Evolutionary conservation across 2,797 vertebrate species (phyloP).

Genomic region (Pteronotus mesoamericanus): DNA sequence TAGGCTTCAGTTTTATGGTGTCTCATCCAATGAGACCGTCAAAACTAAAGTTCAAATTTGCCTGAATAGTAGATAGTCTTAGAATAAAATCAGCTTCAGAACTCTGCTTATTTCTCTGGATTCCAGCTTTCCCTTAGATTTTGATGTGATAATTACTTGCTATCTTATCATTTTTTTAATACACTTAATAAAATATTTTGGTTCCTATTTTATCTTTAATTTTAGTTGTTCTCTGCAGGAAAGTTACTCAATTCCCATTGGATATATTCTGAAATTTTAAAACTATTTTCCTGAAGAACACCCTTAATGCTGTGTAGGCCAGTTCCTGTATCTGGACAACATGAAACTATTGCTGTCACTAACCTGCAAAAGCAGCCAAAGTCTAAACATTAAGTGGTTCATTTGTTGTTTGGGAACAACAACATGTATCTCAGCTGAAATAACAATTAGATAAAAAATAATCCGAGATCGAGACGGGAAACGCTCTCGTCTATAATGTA

Average conservation of each 20-base stretch:
- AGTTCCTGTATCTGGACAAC: neutral
- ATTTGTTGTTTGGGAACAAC: neutral
- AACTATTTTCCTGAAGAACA: neutral
- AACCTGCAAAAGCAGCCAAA: neutral
- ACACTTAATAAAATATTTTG: neutral
- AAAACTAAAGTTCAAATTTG: neutral
- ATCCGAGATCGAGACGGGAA: neutral
- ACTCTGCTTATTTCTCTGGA: neutral
- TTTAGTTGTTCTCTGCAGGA: neutral
- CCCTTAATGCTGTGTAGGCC: neutral
- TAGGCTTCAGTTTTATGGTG: constrained; percentile 10
- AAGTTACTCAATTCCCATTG: neutral
- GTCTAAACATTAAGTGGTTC: constrained; percentile 23
- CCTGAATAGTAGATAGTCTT: neutral
- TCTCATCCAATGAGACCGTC: neutral
- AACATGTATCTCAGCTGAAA: neutral
- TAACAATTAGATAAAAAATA: constrained; percentile 8
- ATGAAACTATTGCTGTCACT: neutral
- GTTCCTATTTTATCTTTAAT: neutral
- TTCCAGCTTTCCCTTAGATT: neutral
- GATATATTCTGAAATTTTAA: neutral
- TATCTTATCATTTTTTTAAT: neutral
- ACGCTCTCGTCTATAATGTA: constrained; percentile 5
- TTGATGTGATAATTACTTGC: neutral
- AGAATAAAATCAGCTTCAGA: neutral